A percentile compares a stretch with the other conserved stretches of the same genome.
phyloP scores from a whole-genome alignment of 2,888 invertebrate species.

The Netelia fuscicornis region DNA sequence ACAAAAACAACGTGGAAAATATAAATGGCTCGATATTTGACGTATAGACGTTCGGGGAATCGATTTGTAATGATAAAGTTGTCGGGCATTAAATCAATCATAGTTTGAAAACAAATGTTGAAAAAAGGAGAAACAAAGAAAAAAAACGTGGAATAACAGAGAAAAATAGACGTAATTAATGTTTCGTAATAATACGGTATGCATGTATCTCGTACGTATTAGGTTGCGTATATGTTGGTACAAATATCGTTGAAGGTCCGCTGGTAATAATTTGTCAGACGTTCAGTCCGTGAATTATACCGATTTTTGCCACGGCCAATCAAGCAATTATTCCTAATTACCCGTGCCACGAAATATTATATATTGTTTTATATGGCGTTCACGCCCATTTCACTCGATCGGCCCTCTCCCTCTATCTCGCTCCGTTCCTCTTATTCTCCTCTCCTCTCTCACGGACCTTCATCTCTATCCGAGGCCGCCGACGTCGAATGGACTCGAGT shows the following conservation, averaged over 20 bases:
- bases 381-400: constrained; percentile 65
- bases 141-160: background rate
- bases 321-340: constrained; percentile 81
- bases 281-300: constrained; percentile 77
- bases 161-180: constrained; percentile 6
- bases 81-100: constrained; percentile 49
- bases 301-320: constrained; percentile 76
- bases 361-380: constrained; percentile 69
- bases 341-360: constrained; percentile 78
- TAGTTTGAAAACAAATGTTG: background rate
- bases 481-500: constrained; percentile 70
- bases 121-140: constrained; percentile 6
- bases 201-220: background rate
- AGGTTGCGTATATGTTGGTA: constrained; percentile 3
- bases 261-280: constrained; percentile 76
- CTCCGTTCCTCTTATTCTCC: constrained; percentile 6
- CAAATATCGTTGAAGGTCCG: constrained; percentile 43
- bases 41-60: background rate
- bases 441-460: constrained; percentile 35
- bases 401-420: constrained; percentile 9
- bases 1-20: background rate
- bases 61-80: constrained; percentile 30
- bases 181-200: constrained; percentile 29
- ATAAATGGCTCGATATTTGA: constrained; percentile 13
- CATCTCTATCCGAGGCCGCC: constrained; percentile 65